These are phyloP conservation scores for Erethizon dorsatum DNA, from an alignment of 2,797 vertebrate genomes.

Conservation along the genomic window DNA sequence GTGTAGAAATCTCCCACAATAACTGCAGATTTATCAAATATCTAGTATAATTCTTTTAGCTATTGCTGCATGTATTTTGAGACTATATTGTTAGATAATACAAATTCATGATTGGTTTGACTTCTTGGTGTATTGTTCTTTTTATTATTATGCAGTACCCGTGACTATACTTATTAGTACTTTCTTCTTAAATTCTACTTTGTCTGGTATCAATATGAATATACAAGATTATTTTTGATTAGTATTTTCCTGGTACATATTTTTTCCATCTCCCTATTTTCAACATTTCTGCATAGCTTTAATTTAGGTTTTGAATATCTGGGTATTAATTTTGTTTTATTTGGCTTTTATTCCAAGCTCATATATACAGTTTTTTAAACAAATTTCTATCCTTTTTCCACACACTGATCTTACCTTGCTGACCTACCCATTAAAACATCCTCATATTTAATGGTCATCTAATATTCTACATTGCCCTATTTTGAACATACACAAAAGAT, in stretches of 20 bases:
- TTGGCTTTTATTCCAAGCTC: conserved; percentile 32
- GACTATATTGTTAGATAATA: neutral
- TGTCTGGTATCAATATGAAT: neutral
- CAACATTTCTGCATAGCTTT: conserved; percentile 9
- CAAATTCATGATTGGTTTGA: neutral
- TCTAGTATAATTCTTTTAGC: neutral
- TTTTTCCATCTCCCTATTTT: conserved; percentile 6
- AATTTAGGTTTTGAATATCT: conserved; percentile 36
- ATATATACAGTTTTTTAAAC: neutral
- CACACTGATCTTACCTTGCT: neutral
- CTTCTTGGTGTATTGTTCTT: neutral
- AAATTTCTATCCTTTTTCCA: neutral
- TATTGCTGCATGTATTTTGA: neutral
- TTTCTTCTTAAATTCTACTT: conserved; percentile 22
- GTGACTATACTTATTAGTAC: neutral
- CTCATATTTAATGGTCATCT: neutral
- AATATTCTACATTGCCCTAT: neutral
- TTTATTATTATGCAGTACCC: neutral
- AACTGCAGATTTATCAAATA: neutral
- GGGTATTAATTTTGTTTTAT: neutral
- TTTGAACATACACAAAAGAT: neutral
- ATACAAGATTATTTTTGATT: conserved; percentile 13
- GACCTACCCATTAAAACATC: neutral
- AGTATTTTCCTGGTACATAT: conserved; percentile 4
- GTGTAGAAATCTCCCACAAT: neutral